Base-by-base conservation (phyloP, 2,888 invertebrate species). In the Archips crataeganus region DNA sequence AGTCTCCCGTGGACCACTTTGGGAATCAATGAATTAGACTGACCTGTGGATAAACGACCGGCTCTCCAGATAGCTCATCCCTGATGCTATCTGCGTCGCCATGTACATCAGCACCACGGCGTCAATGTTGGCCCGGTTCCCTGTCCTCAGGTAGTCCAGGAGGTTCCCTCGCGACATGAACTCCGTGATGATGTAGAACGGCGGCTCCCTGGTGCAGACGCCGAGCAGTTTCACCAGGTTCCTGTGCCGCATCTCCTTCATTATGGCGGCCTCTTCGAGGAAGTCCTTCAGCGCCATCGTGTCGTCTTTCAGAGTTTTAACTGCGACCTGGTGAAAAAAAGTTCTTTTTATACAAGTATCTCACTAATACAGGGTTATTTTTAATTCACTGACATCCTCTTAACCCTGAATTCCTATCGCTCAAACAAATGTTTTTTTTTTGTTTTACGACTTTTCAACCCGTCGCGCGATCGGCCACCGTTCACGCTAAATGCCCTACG, bases 171-270 rank as follows among this genome's bases (percentile, higher is more conserved):
- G 98, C 84, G 98, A 98, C 99, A 99, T 99, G 92, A 99, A 99
- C 95, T 99, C 99, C 15, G 99, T 99, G 85, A 99, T 98, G 83
- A 99, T 99, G 94, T 99, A 99, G 94, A 99, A 99, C 4, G 99
- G 99, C 11, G 99, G 99, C 92, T 99, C 99, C 73, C 99, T 95
- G 0, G 99, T 99, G 94, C 99, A 99, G 39, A 99, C 99, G 77
- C 99, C 99, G 87, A 99, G 96, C 78, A 99, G 95, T 90, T 99
- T 99, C 77, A 99, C 99, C 82, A 99, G 95, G 95, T 99, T 99
- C 39, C 99, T 98, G 94, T 99, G 99, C 82, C 99, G 98, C 98
- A 99, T 99, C 94, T 99, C 99, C 90, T 99, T 99, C 99, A 99
- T 99, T 73, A 99, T 99, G 70, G 98, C 98, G 1, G 99, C 99